A percentile compares a stretch with the other conserved stretches of the same genome.
Conservation (phyloP, 1,140 invertebrate species). For the Aradophagus sp. region DNA sequence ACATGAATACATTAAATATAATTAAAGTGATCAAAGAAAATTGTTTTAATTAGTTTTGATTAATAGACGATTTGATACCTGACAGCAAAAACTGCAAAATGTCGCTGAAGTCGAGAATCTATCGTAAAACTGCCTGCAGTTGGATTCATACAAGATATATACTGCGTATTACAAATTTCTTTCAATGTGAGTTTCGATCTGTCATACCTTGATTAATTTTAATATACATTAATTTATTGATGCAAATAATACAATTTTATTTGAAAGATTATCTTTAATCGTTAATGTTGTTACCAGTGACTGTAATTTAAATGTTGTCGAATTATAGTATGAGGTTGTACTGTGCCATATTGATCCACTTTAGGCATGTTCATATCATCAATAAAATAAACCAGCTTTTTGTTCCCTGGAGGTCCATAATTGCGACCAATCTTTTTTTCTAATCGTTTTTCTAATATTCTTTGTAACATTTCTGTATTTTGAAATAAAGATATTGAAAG, state of each 20-base stretch:
- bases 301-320: slow-evolving; percentile 95
- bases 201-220: slow-evolving; percentile 81
- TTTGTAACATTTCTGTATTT: slow-evolving; percentile 87
- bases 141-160: slow-evolving; percentile 96
- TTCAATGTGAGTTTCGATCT: slow-evolving; percentile 89
- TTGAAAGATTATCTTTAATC: no score
- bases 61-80: slow-evolving; percentile 72
- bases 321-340: slow-evolving; percentile 95
- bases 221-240: no score
- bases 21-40: no score
- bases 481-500: no score
- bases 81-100: slow-evolving; percentile 95
- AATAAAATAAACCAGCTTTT: slow-evolving; percentile 94
- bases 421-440: slow-evolving; percentile 97
- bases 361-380: slow-evolving; percentile 99
- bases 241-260: no score
- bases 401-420: slow-evolving; percentile 93
- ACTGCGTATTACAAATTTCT: slow-evolving; percentile 95
- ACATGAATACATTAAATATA: not conserved
- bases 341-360: slow-evolving; percentile 95
- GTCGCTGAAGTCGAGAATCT: slow-evolving; percentile 91
- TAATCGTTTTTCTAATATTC: slow-evolving; percentile 91
- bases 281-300: no score
- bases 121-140: slow-evolving; percentile 96
- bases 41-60: no score